phyloP scores from a whole-genome alignment of 2,113 vertebrate species.

The Labeo catla region DNA sequence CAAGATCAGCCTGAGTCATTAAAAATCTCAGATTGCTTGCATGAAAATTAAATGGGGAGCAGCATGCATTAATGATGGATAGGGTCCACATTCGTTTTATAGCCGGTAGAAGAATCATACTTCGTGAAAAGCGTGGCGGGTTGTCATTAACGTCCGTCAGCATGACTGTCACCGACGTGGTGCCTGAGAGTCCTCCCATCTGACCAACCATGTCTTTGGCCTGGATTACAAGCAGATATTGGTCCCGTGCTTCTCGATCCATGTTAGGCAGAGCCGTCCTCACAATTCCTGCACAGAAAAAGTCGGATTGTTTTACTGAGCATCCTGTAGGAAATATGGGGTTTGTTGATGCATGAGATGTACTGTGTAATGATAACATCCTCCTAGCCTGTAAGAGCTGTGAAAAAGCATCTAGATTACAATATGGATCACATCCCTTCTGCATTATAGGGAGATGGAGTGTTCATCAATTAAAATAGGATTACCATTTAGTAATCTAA shows the following conservation, averaged over 20 bases:
- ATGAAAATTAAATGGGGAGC: constrained; percentile 5
- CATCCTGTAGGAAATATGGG: not conserved
- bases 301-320: not conserved
- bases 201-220: constrained; percentile 93
- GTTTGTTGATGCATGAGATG: constrained; percentile 1
- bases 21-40: not conserved
- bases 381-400: not conserved
- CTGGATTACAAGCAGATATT: constrained; percentile 88
- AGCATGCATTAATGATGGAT: constrained; percentile 24
- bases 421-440: constrained; percentile 14
- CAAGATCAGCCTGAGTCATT: constrained; percentile 12
- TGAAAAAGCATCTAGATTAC: constrained; percentile 1
- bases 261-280: constrained; percentile 89
- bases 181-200: constrained; percentile 88
- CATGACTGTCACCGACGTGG: constrained; percentile 85
- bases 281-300: constrained; percentile 79
- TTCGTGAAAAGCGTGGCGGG: constrained; percentile 83
- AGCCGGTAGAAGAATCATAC: constrained; percentile 68
- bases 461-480: constrained; percentile 52
- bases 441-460: not conserved
- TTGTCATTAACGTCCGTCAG: constrained; percentile 89
- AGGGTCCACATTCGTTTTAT: not conserved
- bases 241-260: constrained; percentile 89
- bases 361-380: constrained; percentile 18
- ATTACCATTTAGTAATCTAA: constrained; percentile 42